Evolutionary conservation across 2,797 vertebrate species (phyloP).

Genomic region (Falco concolor): DNA sequence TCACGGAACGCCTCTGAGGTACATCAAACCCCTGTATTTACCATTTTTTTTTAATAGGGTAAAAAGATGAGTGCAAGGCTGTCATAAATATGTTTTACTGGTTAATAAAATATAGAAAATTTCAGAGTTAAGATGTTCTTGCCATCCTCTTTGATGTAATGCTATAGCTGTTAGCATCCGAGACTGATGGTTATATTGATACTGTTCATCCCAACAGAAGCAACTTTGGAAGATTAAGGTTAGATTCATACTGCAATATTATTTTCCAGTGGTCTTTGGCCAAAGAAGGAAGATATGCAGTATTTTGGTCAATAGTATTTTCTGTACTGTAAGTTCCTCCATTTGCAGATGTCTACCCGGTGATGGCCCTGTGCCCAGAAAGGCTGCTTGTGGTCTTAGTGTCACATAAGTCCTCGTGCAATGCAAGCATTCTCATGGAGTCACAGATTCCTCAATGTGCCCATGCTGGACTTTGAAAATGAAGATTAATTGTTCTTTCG

Average conservation of each 20-base stretch:
- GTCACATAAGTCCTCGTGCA: not conserved
- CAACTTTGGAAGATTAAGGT: not conserved
- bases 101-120: not conserved
- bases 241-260: not conserved
- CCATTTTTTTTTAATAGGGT: not conserved
- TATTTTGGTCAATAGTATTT: not conserved
- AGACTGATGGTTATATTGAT: not conserved
- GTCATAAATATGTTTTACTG: not conserved
- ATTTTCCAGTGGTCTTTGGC: not conserved
- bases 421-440: rapidly evolving
- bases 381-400: not conserved
- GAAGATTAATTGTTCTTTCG: not conserved
- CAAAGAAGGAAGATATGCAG: not conserved
- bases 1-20: not conserved
- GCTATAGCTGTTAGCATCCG: not conserved
- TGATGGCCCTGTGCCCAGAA: not conserved
- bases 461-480: not conserved
- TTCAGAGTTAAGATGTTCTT: not conserved
- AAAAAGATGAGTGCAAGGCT: not conserved
- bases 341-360: not conserved
- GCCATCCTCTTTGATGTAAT: not conserved
- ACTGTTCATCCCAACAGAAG: not conserved
- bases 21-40: not conserved
- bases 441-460: rapidly evolving
- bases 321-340: not conserved